A percentile compares a stretch with the other conserved stretches of the same genome.
These are phyloP conservation scores for Australoheros facetus DNA, from an alignment of 2,797 vertebrate genomes.

Conservation along the genomic window DNA sequence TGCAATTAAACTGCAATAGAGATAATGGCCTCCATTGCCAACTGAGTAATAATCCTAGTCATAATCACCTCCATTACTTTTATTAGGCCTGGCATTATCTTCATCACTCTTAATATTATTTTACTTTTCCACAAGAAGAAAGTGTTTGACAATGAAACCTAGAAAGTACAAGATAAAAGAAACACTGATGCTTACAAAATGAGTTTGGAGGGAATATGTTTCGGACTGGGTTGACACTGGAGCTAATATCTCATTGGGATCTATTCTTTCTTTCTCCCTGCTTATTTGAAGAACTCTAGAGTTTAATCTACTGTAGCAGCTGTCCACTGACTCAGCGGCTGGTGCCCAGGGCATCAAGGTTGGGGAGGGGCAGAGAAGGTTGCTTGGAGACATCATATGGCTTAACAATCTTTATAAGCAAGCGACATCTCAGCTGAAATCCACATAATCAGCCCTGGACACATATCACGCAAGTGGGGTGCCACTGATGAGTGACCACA, in stretches of 20 bases:
- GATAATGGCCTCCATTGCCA: slow-evolving; percentile 84
- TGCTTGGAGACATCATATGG: slow-evolving; percentile 44
- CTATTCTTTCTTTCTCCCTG: slow-evolving; percentile 12
- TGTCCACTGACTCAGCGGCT: slow-evolving; percentile 41
- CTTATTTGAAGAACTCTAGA: slow-evolving; percentile 27
- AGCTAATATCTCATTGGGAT: slow-evolving; percentile 16
- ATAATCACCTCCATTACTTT: slow-evolving; percentile 86
- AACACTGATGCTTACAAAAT: slow-evolving; percentile 41
- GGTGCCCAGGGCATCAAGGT: slow-evolving; percentile 9
- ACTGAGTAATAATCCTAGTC: slow-evolving; percentile 83
- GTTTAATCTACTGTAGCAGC: slow-evolving; percentile 14
- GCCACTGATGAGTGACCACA: slow-evolving; percentile 60
- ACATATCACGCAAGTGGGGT: slow-evolving; percentile 39
- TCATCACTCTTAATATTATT: slow-evolving; percentile 80
- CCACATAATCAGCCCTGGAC: slow-evolving; percentile 25
- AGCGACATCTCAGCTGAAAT: slow-evolving; percentile 42
- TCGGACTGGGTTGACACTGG: background rate
- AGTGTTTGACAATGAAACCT: slow-evolving; percentile 71
- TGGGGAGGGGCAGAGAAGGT: slow-evolving; percentile 1
- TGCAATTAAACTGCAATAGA: slow-evolving; percentile 87
- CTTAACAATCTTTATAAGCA: slow-evolving; percentile 6
- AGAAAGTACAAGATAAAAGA: slow-evolving; percentile 56
- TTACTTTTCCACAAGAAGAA: slow-evolving; percentile 71
- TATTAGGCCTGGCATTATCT: slow-evolving; percentile 82
- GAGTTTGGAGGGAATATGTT: slow-evolving; percentile 38